Evolutionary conservation across 2,113 vertebrate species (phyloP).

Genomic region (Aphyosemion australe): DNA sequence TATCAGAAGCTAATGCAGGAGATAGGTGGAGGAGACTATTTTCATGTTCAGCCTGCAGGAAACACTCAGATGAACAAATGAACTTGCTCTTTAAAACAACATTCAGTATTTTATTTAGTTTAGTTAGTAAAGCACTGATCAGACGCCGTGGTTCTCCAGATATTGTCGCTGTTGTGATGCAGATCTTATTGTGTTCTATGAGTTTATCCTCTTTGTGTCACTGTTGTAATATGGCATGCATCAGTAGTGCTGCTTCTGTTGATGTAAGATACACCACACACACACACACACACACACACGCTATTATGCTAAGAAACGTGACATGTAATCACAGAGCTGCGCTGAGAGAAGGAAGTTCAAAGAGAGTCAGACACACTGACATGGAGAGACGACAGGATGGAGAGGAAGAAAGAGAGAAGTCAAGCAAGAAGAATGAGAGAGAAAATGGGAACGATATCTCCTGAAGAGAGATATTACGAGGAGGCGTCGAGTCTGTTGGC

Average conservation of each 20-base stretch:
- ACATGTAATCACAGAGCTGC: constrained; percentile 31
- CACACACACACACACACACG: constrained; percentile 7
- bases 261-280: neutral
- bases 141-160: too few species aligned
- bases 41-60: too few species aligned
- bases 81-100: too few species aligned
- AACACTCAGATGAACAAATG: too few species aligned
- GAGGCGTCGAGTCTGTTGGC: constrained; percentile 33
- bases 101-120: too few species aligned
- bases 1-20: too few species aligned
- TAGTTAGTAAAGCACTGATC: too few species aligned
- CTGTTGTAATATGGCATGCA: neutral
- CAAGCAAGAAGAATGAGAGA: constrained; percentile 20
- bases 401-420: constrained; percentile 21
- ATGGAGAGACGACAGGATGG: neutral
- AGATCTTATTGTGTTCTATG: too few species aligned
- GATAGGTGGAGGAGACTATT: too few species aligned
- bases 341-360: neutral
- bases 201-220: too few species aligned
- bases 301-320: constrained; percentile 8
- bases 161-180: too few species aligned
- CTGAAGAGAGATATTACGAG: constrained; percentile 43
- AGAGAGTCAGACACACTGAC: constrained; percentile 10
- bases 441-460: constrained; percentile 22
- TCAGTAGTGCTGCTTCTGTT: neutral